A percentile compares a stretch with the other conserved stretches of the same genome.
Evolutionary conservation across 2,797 vertebrate species (phyloP).

Genomic region (Channa striata): DNA sequence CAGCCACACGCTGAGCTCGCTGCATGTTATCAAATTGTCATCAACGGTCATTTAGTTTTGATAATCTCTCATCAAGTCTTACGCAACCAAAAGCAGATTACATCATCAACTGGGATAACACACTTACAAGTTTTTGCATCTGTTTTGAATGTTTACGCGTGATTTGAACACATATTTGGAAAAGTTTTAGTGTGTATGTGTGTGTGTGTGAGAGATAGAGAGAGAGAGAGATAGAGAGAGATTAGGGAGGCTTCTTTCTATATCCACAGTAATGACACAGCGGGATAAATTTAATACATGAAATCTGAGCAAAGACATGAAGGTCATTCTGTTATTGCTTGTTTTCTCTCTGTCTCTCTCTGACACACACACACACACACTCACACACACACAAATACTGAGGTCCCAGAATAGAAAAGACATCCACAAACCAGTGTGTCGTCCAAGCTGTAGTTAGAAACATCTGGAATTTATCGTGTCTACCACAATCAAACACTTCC

Average conservation of each 20-base stretch:
- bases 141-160: slow-evolving; percentile 7
- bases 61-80: slow-evolving; percentile 48
- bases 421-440: slow-evolving; percentile 34
- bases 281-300: slow-evolving; percentile 46
- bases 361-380: slow-evolving; percentile 6
- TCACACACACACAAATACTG: slow-evolving; percentile 10
- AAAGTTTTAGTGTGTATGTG: neutral
- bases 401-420: slow-evolving; percentile 27
- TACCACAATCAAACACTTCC: slow-evolving; percentile 47
- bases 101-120: slow-evolving; percentile 34
- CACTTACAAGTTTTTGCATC: slow-evolving; percentile 17
- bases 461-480: slow-evolving; percentile 59
- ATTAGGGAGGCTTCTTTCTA: slow-evolving; percentile 32
- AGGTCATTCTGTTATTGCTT: slow-evolving; percentile 54
- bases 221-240: slow-evolving; percentile 2
- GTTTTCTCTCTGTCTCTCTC: neutral
- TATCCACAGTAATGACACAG: slow-evolving; percentile 37
- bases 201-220: neutral
- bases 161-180: slow-evolving; percentile 5
- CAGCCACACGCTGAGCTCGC: slow-evolving; percentile 23
- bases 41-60: slow-evolving; percentile 45
- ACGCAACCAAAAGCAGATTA: slow-evolving; percentile 51
- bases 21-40: slow-evolving; percentile 42
- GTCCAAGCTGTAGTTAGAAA: slow-evolving; percentile 21
- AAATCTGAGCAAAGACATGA: slow-evolving; percentile 40